Percentiles rank a stretch among this genome's conserved stretches.
Conservation (phyloP, 1,140 invertebrate species). For the Papilio aristodemus region DNA sequence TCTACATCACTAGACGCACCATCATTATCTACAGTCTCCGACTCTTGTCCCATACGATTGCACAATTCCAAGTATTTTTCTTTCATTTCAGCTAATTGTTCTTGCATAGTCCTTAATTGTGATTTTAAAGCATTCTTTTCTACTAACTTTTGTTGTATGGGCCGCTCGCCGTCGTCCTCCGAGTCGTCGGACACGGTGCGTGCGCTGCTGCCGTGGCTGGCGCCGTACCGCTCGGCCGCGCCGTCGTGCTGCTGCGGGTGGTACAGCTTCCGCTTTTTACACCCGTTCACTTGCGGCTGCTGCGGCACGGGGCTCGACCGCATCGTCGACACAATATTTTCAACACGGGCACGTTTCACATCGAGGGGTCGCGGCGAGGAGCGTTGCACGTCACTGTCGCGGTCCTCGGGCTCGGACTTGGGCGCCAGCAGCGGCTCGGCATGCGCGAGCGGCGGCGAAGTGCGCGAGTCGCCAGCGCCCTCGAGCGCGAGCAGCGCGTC, state of each 20-base stretch:
- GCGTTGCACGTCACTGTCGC: constrained; percentile 81
- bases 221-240: constrained; percentile 83
- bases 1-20: constrained; percentile 87
- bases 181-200: constrained; percentile 84
- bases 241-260: constrained; percentile 96
- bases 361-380: constrained; percentile 83
- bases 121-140: constrained; percentile 92
- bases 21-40: constrained; percentile 86
- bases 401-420: constrained; percentile 85
- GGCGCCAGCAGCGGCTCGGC: constrained; percentile 82
- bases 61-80: constrained; percentile 93
- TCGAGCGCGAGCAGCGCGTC: constrained; percentile 82
- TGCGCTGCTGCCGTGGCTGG: constrained; percentile 77
- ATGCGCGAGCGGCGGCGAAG: constrained; percentile 85
- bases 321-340: constrained; percentile 97
- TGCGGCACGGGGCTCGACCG: constrained; percentile 90
- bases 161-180: constrained; percentile 87
- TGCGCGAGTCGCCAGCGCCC: constrained; percentile 85
- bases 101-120: constrained; percentile 92
- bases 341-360: constrained; percentile 94
- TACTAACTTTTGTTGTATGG: constrained; percentile 89
- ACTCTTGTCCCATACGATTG: constrained; percentile 90
- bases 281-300: constrained; percentile 90
- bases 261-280: constrained; percentile 98
- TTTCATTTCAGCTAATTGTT: constrained; percentile 94